A percentile compares a stretch with the other conserved stretches of the same genome.
Conservation (phyloP, 2,888 invertebrate genomes). For the Amaurobius ferox region DNA sequence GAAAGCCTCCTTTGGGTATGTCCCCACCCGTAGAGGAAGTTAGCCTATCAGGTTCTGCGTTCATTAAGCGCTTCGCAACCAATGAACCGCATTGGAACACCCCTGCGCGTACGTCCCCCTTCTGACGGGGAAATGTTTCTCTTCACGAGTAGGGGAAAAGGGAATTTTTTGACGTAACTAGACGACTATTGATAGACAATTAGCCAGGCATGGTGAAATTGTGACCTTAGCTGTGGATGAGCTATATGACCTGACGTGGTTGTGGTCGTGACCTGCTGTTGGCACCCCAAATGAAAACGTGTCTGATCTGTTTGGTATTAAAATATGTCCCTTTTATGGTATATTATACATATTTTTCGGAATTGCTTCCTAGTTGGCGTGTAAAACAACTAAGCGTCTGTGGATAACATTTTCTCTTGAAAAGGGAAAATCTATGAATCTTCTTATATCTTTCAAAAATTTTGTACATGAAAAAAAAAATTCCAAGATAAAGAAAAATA, state of each 20-base stretch:
- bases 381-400: too few relatives aligned
- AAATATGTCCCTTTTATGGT: too few relatives aligned
- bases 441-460: too few relatives aligned
- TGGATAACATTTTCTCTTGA: too few relatives aligned
- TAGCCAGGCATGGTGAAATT: background rate
- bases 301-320: too few relatives aligned
- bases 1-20: background rate
- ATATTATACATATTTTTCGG: too few relatives aligned
- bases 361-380: too few relatives aligned
- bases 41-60: conserved; percentile 55
- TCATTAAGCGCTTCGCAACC: conserved; percentile 50
- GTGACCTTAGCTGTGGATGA: background rate
- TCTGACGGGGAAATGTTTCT: background rate
- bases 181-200: background rate
- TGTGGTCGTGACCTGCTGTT: background rate
- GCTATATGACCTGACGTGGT: background rate
- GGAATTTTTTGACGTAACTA: conserved; percentile 4
- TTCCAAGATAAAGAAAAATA: too few relatives aligned
- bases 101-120: background rate
- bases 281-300: too few relatives aligned
- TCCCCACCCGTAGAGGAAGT: conserved; percentile 15
- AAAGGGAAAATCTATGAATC: too few relatives aligned
- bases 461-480: too few relatives aligned
- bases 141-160: background rate
- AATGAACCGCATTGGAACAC: conserved; percentile 52